phyloP scores from a whole-genome alignment of 2,797 vertebrate genomes.

The Stomatorhinus walkeri region DNA sequence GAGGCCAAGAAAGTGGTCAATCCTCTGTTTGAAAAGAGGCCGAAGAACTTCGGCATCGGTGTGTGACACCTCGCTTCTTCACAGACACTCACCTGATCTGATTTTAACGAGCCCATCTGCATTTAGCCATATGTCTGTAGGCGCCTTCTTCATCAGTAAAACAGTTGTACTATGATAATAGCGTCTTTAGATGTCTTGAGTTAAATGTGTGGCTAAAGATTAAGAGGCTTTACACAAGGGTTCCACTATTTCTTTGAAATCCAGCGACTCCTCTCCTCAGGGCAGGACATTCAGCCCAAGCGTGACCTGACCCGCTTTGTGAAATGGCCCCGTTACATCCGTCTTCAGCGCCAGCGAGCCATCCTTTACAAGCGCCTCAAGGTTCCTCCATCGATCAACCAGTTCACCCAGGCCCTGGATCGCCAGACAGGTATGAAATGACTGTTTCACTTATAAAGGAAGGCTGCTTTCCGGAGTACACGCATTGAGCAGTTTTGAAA shows the following conservation, averaged over 20 bases:
- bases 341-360: constrained; percentile 86
- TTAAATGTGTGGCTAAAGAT: background rate
- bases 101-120: background rate
- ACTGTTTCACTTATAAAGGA: background rate
- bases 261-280: constrained; percentile 46
- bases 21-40: constrained; percentile 90
- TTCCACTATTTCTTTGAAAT: background rate
- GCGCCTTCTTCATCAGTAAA: background rate
- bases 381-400: constrained; percentile 94
- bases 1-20: constrained; percentile 94
- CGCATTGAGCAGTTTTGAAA: background rate
- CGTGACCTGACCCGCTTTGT: constrained; percentile 91
- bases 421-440: constrained; percentile 78
- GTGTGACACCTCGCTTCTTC: constrained; percentile 42
- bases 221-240: background rate
- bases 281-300: constrained; percentile 97
- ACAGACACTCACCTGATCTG: background rate
- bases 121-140: background rate
- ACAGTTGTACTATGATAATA: background rate
- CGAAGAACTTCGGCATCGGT: constrained; percentile 96
- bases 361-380: constrained; percentile 95
- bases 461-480: background rate
- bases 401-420: constrained; percentile 94
- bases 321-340: constrained; percentile 94
- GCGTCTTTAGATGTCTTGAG: background rate